phyloP scores from a whole-genome alignment of 2,797 vertebrate species.

The Heterohyrax brucei region DNA sequence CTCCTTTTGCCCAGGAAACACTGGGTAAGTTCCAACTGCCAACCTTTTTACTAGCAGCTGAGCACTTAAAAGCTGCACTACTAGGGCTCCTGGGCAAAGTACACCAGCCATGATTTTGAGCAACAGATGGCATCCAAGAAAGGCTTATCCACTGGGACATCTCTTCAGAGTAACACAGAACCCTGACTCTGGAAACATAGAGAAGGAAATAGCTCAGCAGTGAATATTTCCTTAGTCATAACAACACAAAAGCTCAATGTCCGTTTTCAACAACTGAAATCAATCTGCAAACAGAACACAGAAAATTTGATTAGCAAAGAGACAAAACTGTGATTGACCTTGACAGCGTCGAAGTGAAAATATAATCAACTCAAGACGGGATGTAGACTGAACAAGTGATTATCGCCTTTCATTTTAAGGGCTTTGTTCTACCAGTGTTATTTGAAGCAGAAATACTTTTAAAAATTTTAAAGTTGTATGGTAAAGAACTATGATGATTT shows the following conservation, averaged over 20 bases:
- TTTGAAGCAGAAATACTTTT: slow-evolving; percentile 25
- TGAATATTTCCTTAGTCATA: background rate
- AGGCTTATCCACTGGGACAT: background rate
- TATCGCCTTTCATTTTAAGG: background rate
- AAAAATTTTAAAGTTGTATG: background rate
- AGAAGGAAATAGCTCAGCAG: background rate
- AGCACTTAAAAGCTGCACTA: too few relatives aligned
- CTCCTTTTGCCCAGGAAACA: too few relatives aligned
- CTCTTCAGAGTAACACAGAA: background rate
- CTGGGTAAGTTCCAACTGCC: too few relatives aligned
- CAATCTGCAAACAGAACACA: background rate
- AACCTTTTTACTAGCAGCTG: too few relatives aligned
- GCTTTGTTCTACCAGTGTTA: background rate
- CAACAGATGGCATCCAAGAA: background rate
- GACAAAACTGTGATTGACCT: slow-evolving; percentile 33
- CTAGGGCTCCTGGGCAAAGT: background rate
- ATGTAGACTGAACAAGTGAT: background rate
- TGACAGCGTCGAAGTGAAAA: slow-evolving; percentile 46
- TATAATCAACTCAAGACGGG: background rate
- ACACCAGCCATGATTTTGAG: slow-evolving; percentile 5
- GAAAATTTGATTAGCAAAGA: slow-evolving; percentile 3
- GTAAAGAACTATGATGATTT: too few relatives aligned
- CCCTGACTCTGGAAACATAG: background rate
- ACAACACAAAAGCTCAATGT: slow-evolving; percentile 16
- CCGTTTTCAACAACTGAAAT: background rate